phyloP scores from a whole-genome alignment of 2,888 invertebrate species.

The Cheilosia variabilis region DNA sequence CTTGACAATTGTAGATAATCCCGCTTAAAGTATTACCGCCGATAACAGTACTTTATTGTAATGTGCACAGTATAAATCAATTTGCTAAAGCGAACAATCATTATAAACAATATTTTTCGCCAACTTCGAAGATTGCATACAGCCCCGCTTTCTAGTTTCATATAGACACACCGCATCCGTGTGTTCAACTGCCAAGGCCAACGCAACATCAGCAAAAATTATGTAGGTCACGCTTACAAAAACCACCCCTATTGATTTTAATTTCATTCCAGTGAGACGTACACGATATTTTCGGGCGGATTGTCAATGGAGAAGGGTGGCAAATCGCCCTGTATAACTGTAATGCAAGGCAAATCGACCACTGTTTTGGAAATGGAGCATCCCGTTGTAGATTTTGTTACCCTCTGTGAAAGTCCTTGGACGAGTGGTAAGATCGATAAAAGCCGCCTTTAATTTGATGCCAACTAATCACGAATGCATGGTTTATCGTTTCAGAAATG shows the following conservation, averaged over 20 bases:
- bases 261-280: conserved; percentile 90
- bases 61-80: no score
- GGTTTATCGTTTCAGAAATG: conserved; percentile 87
- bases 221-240: conserved; percentile 37
- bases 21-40: no score
- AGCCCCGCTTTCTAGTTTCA: no score
- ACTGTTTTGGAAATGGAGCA: conserved; percentile 99
- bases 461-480: conserved; percentile 30
- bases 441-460: neutral
- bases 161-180: neutral
- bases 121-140: no score
- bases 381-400: conserved; percentile 98
- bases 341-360: conserved; percentile 97
- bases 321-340: conserved; percentile 96
- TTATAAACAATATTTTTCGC: no score
- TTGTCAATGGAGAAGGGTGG: conserved; percentile 95
- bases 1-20: no score
- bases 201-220: neutral
- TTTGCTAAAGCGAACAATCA: no score
- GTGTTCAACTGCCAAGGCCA: neutral
- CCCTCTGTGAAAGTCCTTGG: conserved; percentile 97
- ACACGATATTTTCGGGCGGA: conserved; percentile 98
- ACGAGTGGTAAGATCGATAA: conserved; percentile 88
- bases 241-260: conserved; percentile 46
- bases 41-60: no score